Evolutionary conservation across 2,113 vertebrate species (phyloP), one percentile per base, ranked within the genome.

Genomic region (Struthidea cinerea): DNA sequence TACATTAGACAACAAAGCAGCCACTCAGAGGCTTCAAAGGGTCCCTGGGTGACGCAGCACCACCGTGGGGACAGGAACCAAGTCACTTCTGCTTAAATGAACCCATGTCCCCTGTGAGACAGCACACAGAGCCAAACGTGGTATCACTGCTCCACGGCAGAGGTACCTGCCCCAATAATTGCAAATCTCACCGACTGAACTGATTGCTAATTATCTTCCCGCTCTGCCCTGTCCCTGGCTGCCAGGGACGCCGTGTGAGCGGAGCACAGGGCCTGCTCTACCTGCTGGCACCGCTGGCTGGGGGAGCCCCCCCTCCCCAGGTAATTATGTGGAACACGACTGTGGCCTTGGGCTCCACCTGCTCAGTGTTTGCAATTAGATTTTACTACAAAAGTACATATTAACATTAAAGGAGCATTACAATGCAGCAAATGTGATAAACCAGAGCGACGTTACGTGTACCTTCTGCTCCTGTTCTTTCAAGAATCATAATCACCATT

Each of bases 381-480:
- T 91, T 92, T 75, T 87, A 96, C 90, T 84, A 47, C 70, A 95
- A 44, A 96, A 92, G 92, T 56, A 67, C 70, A 85, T 86, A 90
- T 94, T 94, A 93, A 94, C 93, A 95, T 93, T 93, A 96, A 73
- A 89, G 59, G 68, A 95, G 89, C 93, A 93, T 93, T 97, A 94
- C 96, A 96, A 78, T 90, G 94, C 56, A 86, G 94, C 75, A 88
- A 96, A 95, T 55, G 78, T 47, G 94, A 94, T 46, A 93, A 89
- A 94, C 19, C 77, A 93, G 88, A 93, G 79, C 77, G 7, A 27
- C 42, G 41, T 30, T 49, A n/a, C 47, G 33, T 32, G 47, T 9
- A 12, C 83, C 78, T 93, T 74, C 73, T 71, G 93, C 85, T 56
- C 37, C 88, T 71, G 79, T 30, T 83, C 74, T 89, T 91, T 74